phyloP scores from a whole-genome alignment of 2,888 invertebrate species.

The Diadegma fenestrale region DNA sequence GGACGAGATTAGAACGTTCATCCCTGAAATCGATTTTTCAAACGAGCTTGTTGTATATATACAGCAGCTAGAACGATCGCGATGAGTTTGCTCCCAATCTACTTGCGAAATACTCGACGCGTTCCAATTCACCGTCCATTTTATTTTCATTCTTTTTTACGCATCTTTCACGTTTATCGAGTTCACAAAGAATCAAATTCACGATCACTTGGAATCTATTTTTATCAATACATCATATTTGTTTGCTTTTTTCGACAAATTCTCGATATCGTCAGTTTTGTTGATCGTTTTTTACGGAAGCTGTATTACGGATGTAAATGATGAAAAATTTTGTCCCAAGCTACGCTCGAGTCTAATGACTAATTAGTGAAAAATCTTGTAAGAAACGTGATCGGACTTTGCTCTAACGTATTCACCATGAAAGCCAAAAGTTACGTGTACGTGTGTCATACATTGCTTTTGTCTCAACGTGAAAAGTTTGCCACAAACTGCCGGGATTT shows the following conservation, averaged over 20 bases:
- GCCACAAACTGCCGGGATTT: constrained; percentile 2
- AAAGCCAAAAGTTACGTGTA: constrained; percentile 8
- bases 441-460: constrained; percentile 34
- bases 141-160: constrained; percentile 39
- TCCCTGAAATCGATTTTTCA: constrained; percentile 65
- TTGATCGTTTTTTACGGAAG: neutral
- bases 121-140: constrained; percentile 57
- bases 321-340: neutral
- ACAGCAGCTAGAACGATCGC: constrained; percentile 49
- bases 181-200: constrained; percentile 29
- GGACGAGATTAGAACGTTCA: constrained; percentile 66
- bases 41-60: constrained; percentile 34
- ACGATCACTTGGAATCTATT: neutral
- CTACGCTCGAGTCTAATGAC: neutral
- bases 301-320: neutral
- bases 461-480: constrained; percentile 9
- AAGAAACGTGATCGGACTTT: neutral
- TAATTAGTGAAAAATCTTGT: neutral
- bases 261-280: neutral
- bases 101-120: constrained; percentile 59
- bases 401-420: neutral
- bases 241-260: neutral
- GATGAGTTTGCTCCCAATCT: constrained; percentile 50
- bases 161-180: neutral
- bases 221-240: neutral